These are phyloP conservation scores for Montipora foliosa DNA, from an alignment of 64 coral and sea anemone species.

Conservation along the genomic window DNA sequence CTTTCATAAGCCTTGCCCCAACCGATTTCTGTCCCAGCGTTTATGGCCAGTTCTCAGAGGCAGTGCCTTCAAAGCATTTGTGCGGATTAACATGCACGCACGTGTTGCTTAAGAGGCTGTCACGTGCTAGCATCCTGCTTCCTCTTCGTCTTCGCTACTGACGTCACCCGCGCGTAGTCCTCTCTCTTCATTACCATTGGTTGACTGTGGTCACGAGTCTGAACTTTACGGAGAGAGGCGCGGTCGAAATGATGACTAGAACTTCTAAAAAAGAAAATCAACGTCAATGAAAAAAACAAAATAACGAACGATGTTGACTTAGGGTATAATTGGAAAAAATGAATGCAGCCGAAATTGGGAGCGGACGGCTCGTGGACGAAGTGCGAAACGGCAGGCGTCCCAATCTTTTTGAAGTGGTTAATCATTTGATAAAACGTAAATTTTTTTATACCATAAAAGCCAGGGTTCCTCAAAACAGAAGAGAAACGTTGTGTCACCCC, in stretches of 20 bases:
- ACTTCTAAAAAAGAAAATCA: constrained; percentile 24
- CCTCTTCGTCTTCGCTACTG: constrained; percentile 8
- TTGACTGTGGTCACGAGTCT: constrained; percentile 13
- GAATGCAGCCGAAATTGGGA: too few species aligned
- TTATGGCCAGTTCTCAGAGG: neutral
- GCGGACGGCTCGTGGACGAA: too few species aligned
- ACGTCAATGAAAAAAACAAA: neutral
- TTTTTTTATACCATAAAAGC: too few species aligned
- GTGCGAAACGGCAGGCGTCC: too few species aligned
- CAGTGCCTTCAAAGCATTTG: neutral
- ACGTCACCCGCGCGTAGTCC: constrained; percentile 1
- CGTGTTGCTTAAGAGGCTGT: neutral
- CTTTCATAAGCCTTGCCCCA: neutral
- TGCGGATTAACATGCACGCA: neutral
- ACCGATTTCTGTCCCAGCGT: too few species aligned
- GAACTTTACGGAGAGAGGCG: constrained; percentile 56
- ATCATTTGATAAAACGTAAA: too few species aligned
- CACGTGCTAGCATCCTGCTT: neutral
- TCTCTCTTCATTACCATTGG: neutral
- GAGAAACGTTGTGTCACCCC: too few species aligned
- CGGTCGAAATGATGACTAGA: constrained; percentile 62
- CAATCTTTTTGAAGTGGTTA: too few species aligned
- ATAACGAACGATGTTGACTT: neutral
- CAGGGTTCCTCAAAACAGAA: too few species aligned
- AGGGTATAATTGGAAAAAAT: too few species aligned